A percentile compares a stretch with the other conserved stretches of the same genome.
These are phyloP conservation scores for Tretioscincus oriximinensis DNA, from an alignment of 2,113 vertebrate species.

Conservation along the genomic window DNA sequence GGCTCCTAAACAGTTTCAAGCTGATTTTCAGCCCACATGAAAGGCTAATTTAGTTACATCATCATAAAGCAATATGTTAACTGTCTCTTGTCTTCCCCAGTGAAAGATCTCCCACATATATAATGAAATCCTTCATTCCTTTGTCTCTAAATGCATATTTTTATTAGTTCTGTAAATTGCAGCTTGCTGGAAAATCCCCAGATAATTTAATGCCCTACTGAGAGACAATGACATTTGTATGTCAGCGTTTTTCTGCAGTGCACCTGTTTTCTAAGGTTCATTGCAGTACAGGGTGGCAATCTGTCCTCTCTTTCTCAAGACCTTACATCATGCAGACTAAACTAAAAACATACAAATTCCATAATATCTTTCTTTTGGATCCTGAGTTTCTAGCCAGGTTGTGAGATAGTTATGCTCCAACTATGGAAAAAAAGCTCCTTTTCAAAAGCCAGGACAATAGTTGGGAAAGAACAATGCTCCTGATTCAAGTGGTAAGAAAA, in stretches of 20 bases:
- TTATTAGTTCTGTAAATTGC: not conserved
- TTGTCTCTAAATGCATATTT: not conserved
- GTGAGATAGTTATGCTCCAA: too few relatives aligned
- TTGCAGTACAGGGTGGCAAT: not conserved
- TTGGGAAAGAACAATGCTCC: not conserved
- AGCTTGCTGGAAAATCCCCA: not conserved
- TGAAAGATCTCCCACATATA: not conserved
- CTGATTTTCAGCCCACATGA: not conserved
- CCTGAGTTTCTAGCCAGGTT: too few relatives aligned
- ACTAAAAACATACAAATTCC: too few relatives aligned
- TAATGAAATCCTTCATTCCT: not conserved
- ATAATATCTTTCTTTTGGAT: too few relatives aligned
- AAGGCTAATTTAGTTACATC: not conserved
- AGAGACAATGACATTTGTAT: not conserved
- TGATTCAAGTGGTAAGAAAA: conserved; percentile 18
- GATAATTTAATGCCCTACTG: not conserved
- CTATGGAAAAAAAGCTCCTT: too few relatives aligned
- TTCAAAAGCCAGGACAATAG: not conserved
- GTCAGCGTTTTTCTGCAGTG: not conserved
- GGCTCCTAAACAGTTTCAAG: not conserved
- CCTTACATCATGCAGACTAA: too few relatives aligned
- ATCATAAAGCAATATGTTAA: not conserved
- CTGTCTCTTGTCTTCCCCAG: not conserved
- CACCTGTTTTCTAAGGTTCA: not conserved
- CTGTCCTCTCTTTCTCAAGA: not conserved